These are phyloP conservation scores for Xiphophorus maculatus DNA, from an alignment of 2,113 vertebrate genomes.

Conservation along the genomic window DNA sequence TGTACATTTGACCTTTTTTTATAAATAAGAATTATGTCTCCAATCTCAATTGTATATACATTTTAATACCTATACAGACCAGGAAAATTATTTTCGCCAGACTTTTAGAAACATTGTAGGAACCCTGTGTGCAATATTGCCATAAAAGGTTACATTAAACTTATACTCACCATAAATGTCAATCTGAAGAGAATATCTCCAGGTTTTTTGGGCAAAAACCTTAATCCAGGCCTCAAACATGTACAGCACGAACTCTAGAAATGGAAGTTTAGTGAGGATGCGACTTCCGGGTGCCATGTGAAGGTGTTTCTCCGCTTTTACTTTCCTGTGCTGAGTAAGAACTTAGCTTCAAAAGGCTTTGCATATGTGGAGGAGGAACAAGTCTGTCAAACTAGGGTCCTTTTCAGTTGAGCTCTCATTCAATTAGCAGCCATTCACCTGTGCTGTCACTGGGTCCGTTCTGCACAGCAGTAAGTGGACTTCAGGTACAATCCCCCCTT, in stretches of 20 bases:
- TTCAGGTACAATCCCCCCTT: constrained; percentile 64
- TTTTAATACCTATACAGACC: neutral
- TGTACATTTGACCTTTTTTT: neutral
- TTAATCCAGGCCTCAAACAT: constrained; percentile 21
- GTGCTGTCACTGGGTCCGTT: constrained; percentile 57
- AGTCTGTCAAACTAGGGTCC: constrained; percentile 46
- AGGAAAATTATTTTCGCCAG: neutral
- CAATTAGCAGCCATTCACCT: constrained; percentile 72
- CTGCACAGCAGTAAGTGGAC: constrained; percentile 69
- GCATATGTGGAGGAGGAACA: constrained; percentile 31
- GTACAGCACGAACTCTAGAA: constrained; percentile 5
- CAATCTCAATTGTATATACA: neutral
- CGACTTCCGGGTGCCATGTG: neutral
- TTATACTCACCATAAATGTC: constrained; percentile 55
- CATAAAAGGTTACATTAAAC: neutral
- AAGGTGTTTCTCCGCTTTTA: constrained; percentile 20
- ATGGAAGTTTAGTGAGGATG: neutral
- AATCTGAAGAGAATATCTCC: constrained; percentile 2
- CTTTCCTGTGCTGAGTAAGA: constrained; percentile 32
- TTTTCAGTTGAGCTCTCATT: constrained; percentile 64
- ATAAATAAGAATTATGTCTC: neutral
- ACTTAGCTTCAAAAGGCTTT: constrained; percentile 31
- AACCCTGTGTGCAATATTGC: neutral
- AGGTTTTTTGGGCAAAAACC: constrained; percentile 5
- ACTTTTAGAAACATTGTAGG: neutral